Evolutionary conservation across 2,888 invertebrate genomes (phyloP).

Genomic region (Mesoligia furuncula): DNA sequence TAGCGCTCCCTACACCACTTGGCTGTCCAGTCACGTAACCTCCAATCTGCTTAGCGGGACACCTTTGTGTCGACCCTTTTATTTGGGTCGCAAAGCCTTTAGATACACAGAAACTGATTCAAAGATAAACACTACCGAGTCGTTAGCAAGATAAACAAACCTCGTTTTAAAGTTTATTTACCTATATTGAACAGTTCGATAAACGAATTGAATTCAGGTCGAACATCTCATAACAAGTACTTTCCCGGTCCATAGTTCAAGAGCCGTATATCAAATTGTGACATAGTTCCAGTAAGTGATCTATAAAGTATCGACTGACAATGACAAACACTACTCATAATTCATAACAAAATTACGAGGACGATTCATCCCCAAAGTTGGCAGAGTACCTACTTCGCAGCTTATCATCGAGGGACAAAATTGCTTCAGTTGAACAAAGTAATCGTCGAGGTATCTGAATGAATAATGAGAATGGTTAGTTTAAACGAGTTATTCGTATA

Average conservation of each 20-base stretch:
- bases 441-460: constrained; percentile 80
- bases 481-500: constrained; percentile 77
- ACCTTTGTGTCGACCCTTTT: constrained; percentile 84
- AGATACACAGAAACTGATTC: constrained; percentile 83
- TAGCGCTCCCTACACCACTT: constrained; percentile 76
- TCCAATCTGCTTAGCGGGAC: constrained; percentile 87
- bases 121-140: constrained; percentile 78
- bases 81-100: constrained; percentile 82
- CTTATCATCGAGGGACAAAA: constrained; percentile 77
- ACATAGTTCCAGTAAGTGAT: constrained; percentile 48
- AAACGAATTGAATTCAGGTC: constrained; percentile 43
- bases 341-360: constrained; percentile 77
- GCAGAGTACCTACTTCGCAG: constrained; percentile 74
- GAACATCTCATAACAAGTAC: constrained; percentile 15
- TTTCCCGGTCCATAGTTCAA: constrained; percentile 20
- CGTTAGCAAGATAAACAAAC: constrained; percentile 75
- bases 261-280: constrained; percentile 47
- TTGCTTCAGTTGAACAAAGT: constrained; percentile 80
- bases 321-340: constrained; percentile 73
- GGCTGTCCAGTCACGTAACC: constrained; percentile 82
- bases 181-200: constrained; percentile 29
- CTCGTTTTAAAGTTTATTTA: constrained; percentile 57
- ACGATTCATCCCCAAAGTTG: constrained; percentile 78
- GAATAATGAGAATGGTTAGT: constrained; percentile 79
- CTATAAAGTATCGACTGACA: constrained; percentile 57